Evolutionary conservation across 2,113 vertebrate genomes (phyloP), one percentile per base, ranked within the genome.

Genomic region (Scartelaos histophorus): DNA sequence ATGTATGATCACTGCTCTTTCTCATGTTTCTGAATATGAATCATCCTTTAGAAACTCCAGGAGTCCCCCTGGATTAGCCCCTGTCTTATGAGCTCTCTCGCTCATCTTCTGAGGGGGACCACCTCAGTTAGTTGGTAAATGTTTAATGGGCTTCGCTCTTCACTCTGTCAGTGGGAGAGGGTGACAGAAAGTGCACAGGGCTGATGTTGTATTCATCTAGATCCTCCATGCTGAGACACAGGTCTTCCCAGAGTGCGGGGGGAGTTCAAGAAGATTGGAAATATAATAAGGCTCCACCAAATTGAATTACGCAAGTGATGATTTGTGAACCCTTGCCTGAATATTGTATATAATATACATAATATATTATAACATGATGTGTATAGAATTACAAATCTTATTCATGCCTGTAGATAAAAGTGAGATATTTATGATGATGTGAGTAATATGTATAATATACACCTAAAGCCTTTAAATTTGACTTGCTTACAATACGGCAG

Each of bases 1-100:
- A 58, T 25, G 56, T 25, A 58, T 43, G 81, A 82, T 88, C 81
- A 49, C 70, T 81, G 78, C 82, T 82, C 74, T 82, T 80, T 87
- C 85, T 83, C 49, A 73, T 76, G 75, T 81, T 71, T 79, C 76
- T 78, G 87, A 91, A 87, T 89, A 79, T 72, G 73, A 82, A 88
- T 87, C 73, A 78, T 45, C 76, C 86, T 80, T 87, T 78, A 84
- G 74, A 88, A 76, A 65, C 82, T 83, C 68, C 10, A 35, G 70
- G 82, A 77, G 69, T 71, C 80, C 86, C 81, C 62, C 69, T 75
- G 82, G 84, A 83, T 68, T 84, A 78, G 71, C 75, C 73, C 53
- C 70, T 66, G 78, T 82, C 45, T 71, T n/a, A 62, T 76, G 29
- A 64, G 2, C 10, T 80, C 71, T 80, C 80, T 60, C 24, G n/a